phyloP scores from a whole-genome alignment of 2,888 invertebrate species.

The Drosophila longiperda region DNA sequence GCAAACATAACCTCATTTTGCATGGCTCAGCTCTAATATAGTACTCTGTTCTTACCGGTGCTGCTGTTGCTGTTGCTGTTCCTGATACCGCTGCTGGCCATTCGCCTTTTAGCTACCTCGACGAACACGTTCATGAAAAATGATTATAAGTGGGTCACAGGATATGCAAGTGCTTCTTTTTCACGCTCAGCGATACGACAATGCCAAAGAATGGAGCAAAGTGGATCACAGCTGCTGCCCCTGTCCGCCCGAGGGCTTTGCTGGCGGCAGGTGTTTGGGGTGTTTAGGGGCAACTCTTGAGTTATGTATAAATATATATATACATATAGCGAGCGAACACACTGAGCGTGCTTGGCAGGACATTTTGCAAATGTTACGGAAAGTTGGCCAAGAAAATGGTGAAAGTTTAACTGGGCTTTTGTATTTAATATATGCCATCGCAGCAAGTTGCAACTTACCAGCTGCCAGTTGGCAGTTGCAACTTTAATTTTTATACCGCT shows the following conservation, averaged over 20 bases:
- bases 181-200: constrained; percentile 74
- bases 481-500: constrained; percentile 58
- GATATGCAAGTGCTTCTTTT: constrained; percentile 81
- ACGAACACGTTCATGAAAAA: constrained; percentile 75
- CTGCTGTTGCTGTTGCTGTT: constrained; percentile 20
- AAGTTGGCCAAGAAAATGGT: constrained; percentile 78
- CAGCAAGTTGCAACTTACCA: constrained; percentile 41
- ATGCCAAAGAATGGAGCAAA: constrained; percentile 38
- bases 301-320: constrained; percentile 52
- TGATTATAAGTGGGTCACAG: constrained; percentile 82
- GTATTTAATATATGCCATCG: constrained; percentile 65
- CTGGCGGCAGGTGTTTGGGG: constrained; percentile 25
- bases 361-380: constrained; percentile 76
- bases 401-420: constrained; percentile 70
- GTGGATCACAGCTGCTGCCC: constrained; percentile 45
- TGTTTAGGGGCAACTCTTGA: constrained; percentile 45
- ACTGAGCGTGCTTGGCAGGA: constrained; percentile 63
- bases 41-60: constrained; percentile 55
- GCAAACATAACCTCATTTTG: constrained; percentile 79
- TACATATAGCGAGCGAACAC: background rate
- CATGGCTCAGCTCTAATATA: constrained; percentile 39
- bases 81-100: constrained; percentile 35
- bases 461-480: constrained; percentile 42
- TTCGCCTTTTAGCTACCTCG: constrained; percentile 39
- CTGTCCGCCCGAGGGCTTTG: constrained; percentile 44